These are phyloP conservation scores for Drosophila watanabei DNA, from an alignment of 1,140 invertebrate genomes.

Conservation along the genomic window DNA sequence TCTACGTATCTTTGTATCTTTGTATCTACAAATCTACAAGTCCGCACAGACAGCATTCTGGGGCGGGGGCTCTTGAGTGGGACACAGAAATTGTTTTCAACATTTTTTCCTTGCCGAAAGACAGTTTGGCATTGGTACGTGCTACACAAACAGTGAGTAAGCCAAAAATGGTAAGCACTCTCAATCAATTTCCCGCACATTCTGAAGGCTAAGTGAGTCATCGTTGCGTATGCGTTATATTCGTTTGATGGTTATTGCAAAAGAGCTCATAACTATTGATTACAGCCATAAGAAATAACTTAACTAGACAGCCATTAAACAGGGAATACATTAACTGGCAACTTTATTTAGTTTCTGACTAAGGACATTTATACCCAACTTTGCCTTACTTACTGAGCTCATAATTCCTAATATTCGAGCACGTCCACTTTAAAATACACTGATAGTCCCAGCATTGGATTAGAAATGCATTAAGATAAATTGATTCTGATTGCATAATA, in stretches of 20 bases:
- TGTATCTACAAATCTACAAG: conserved; percentile 9
- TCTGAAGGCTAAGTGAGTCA: conserved; percentile 7
- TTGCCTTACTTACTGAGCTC: background rate
- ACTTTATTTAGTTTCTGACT: background rate
- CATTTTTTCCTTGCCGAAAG: conserved; percentile 29
- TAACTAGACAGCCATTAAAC: background rate
- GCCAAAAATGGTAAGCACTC: conserved; percentile 12
- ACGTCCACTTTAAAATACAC: conserved; percentile 11
- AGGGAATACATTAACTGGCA: background rate
- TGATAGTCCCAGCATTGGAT: conserved; percentile 6
- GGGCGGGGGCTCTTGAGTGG: conserved; percentile 17
- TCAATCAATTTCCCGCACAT: conserved; percentile 16
- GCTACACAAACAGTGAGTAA: conserved; percentile 39
- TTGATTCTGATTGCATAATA: conserved; percentile 52
- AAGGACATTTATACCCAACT: background rate
- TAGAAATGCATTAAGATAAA: conserved; percentile 45
- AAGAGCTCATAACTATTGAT: conserved; percentile 11
- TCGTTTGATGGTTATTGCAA: conserved; percentile 10
- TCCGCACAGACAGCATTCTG: conserved; percentile 12
- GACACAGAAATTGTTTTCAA: conserved; percentile 17
- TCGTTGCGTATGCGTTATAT: conserved; percentile 20
- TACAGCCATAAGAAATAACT: conserved; percentile 12
- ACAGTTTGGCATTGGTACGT: conserved; percentile 39
- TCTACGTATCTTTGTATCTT: conserved; percentile 1
- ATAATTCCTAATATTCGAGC: background rate